A percentile compares a stretch with the other conserved stretches of the same genome.
These are phyloP conservation scores for Carassius gibelio DNA, from an alignment of 2,113 vertebrate species.

Conservation along the genomic window DNA sequence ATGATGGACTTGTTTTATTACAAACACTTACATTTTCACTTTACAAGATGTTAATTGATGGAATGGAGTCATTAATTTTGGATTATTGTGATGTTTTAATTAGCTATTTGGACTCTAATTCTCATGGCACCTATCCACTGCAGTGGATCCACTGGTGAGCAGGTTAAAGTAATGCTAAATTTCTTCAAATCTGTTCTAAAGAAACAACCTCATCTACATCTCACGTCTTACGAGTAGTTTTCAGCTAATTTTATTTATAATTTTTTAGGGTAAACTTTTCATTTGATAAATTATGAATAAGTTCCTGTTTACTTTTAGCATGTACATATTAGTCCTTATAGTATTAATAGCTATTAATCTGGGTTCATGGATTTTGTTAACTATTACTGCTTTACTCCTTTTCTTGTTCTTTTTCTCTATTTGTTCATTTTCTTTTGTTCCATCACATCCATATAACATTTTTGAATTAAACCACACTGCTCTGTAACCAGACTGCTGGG, in stretches of 20 bases:
- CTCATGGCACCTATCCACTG: not conserved
- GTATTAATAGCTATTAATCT: not conserved
- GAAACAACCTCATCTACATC: not conserved
- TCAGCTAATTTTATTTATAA: not conserved
- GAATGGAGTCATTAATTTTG: too few relatives aligned
- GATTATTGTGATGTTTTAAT: too few relatives aligned
- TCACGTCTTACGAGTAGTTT: not conserved
- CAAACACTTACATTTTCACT: too few relatives aligned
- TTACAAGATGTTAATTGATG: too few relatives aligned
- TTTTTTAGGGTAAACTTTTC: not conserved
- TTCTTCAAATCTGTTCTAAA: not conserved
- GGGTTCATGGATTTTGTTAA: not conserved
- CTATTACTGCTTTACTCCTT: not conserved
- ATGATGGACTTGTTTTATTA: too few relatives aligned
- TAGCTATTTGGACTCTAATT: not conserved
- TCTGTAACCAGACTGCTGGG: not conserved
- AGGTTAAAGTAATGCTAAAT: not conserved
- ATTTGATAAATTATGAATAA: not conserved
- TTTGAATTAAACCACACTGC: not conserved
- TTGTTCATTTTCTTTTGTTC: not conserved
- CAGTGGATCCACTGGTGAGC: not conserved
- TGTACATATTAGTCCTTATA: not conserved
- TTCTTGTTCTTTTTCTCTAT: not conserved
- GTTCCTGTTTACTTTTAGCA: not conserved
- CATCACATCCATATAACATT: not conserved